Conservation (phyloP, 2,113 vertebrate genomes). For the Oxyura jamaicensis region DNA sequence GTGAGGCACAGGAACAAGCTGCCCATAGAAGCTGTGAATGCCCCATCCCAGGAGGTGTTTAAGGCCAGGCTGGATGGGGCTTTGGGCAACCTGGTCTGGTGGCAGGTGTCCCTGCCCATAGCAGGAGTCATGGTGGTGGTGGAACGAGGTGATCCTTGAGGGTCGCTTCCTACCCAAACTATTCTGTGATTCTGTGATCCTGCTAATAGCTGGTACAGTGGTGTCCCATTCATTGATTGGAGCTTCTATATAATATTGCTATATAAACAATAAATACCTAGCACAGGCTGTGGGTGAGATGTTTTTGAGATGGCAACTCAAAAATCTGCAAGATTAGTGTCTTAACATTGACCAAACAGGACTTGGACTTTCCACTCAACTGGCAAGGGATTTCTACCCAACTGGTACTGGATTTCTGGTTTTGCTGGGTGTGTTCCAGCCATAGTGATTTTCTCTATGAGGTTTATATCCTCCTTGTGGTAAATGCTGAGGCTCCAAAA, state of each 20-base stretch:
- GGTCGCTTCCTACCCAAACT: too few relatives aligned
- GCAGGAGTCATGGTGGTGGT: too few relatives aligned
- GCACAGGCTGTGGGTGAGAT: neutral
- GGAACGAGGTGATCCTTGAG: too few relatives aligned
- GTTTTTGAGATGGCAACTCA: neutral
- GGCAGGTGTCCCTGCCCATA: too few relatives aligned
- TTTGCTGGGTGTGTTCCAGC: neutral
- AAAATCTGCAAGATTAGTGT: neutral
- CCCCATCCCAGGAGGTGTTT: too few relatives aligned
- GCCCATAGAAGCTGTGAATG: too few relatives aligned
- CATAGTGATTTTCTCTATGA: neutral
- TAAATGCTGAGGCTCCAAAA: neutral
- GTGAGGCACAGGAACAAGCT: too few relatives aligned
- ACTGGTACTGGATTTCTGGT: neutral
- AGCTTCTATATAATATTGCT: neutral
- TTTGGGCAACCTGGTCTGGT: too few relatives aligned
- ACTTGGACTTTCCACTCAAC: neutral
- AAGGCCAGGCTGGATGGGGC: too few relatives aligned
- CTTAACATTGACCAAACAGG: neutral
- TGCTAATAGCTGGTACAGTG: neutral
- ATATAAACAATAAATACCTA: neutral
- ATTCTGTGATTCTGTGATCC: too few relatives aligned
- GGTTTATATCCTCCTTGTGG: neutral
- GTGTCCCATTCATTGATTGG: neutral
- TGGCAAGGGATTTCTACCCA: neutral